Evolutionary conservation across 2,888 invertebrate genomes (phyloP), one percentile per base, ranked within the genome.

Genomic region (Drosophila pullipes): DNA sequence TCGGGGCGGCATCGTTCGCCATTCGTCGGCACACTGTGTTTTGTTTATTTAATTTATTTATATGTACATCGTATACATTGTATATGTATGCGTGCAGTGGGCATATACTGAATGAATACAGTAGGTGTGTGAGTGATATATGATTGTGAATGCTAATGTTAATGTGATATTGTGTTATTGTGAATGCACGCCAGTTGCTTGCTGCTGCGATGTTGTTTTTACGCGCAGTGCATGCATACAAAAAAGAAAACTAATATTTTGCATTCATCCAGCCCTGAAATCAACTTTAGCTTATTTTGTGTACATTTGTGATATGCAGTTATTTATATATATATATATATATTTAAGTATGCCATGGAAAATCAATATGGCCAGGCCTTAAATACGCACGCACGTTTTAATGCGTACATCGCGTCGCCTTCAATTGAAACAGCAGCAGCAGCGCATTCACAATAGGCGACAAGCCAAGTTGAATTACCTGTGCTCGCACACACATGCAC

Each of bases 11-110:
- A 55, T 70, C 72, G 64, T 55, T 47, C 44, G 61, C 47, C 62
- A 47, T 47, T 47, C 47, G 72, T 69, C 60, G 74, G 70, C 67
- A 59, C 52, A 55, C 53, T 73, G 70, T 85, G 86, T 83, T 88
- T 86, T 86, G 85, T 89, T 86, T 86, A 86, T 86, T 89, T 85
- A 85, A 87, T 82, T 78, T 87, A 84, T 84, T 81, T 84, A 85
- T 78, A 63, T 65, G 63, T 62, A 64, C 54, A 41, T 55, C 53
- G 41, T 25, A 52, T 44, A 25, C 37, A 44, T 70, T 37, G 50
- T 65, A 37, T 30, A 52, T 65, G 54, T 67, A 49, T 25, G 55
- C 55, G 35, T 30, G 52, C 22, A 22, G 44, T 22, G 44, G 58
- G 22, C 31, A 31, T 58, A 44, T 25, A 31, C 44, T 58, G 30